Percentiles rank a stretch among this genome's conserved stretches.
Evolutionary conservation across 2,113 vertebrate genomes (phyloP).

Genomic region (Tiliqua scincoides): DNA sequence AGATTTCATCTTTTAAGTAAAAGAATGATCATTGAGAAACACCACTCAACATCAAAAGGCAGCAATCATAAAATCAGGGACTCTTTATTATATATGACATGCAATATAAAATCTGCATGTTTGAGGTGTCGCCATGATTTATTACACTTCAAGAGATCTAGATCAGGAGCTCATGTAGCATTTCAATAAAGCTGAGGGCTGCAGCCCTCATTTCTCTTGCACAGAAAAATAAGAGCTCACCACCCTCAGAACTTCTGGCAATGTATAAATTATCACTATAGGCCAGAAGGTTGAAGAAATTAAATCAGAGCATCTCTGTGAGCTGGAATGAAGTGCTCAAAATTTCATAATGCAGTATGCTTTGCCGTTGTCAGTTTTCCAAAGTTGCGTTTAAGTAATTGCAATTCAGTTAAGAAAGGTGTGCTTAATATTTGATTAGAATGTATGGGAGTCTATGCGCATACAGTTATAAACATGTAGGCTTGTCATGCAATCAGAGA

Average conservation of each 20-base stretch:
- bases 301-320: background rate
- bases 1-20: background rate
- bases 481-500: no score
- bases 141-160: slow-evolving; percentile 17
- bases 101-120: slow-evolving; percentile 21
- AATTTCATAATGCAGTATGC: background rate
- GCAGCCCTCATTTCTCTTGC: background rate
- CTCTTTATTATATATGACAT: slow-evolving; percentile 4
- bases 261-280: slow-evolving; percentile 10
- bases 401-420: slow-evolving; percentile 1
- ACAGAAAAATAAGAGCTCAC: slow-evolving; percentile 18
- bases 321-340: background rate
- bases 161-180: background rate
- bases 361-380: slow-evolving; percentile 13
- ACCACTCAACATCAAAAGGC: background rate
- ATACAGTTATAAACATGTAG: no score
- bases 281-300: slow-evolving; percentile 12
- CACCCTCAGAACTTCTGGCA: slow-evolving; percentile 16
- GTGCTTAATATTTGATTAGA: background rate
- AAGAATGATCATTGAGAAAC: background rate
- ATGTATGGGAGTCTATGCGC: no score
- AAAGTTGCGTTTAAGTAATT: background rate
- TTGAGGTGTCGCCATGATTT: slow-evolving; percentile 11
- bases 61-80: background rate
- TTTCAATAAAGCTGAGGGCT: slow-evolving; percentile 4